Conservation (phyloP, 1,140 invertebrate species). For the Cotesia glomerata region DNA sequence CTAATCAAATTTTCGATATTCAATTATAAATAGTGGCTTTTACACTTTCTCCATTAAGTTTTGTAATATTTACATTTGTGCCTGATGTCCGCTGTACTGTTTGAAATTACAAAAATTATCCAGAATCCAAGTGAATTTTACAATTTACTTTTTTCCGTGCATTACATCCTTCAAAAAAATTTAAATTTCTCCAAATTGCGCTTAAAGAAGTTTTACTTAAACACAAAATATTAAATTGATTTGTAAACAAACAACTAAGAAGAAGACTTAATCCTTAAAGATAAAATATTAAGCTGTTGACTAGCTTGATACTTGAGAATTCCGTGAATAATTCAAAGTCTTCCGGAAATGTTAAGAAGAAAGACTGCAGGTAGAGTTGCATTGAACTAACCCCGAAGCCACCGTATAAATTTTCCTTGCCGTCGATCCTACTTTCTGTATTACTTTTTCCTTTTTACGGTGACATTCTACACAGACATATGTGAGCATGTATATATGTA, state of each 20-base stretch:
- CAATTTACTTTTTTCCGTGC: no score
- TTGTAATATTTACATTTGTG: no score
- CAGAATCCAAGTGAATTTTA: no score
- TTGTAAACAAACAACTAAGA: background rate
- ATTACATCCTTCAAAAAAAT: no score
- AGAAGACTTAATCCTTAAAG: background rate
- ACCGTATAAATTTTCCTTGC: constrained; percentile 25
- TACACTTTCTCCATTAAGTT: no score
- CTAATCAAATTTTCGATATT: no score
- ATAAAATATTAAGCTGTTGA: background rate
- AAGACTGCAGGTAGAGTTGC: background rate
- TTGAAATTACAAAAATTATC: no score
- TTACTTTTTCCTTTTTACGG: background rate
- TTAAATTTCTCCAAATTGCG: no score
- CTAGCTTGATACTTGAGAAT: background rate
- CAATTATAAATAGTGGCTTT: no score
- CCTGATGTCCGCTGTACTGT: no score
- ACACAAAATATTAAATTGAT: no score
- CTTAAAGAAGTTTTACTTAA: no score
- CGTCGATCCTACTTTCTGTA: constrained; percentile 10
- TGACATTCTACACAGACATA: background rate
- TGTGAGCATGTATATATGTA: background rate
- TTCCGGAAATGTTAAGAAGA: constrained; percentile 1
- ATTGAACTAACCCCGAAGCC: background rate
- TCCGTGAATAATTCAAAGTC: constrained; percentile 13